These are phyloP conservation scores for Zoanthus gigantus DNA, from an alignment of 92 coral and sea anemone genomes.

Conservation along the genomic window DNA sequence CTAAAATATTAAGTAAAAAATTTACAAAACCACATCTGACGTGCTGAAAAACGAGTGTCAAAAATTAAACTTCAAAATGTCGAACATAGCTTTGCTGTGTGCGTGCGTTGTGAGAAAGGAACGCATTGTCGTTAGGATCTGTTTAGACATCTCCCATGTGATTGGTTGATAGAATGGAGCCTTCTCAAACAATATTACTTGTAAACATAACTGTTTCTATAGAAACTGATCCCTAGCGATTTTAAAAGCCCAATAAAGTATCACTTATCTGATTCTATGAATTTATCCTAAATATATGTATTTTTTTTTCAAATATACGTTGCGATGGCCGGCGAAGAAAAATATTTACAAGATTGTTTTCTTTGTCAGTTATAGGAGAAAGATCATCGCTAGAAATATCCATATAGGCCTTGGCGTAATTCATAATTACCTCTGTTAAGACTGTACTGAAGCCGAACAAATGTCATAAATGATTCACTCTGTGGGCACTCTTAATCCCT, in stretches of 20 bases:
- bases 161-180: slow-evolving; percentile 21
- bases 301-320: too few relatives aligned
- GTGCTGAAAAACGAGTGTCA: slow-evolving; percentile 14
- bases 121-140: slow-evolving; percentile 48
- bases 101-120: slow-evolving; percentile 32
- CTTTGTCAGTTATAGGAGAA: neutral
- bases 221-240: neutral
- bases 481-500: too few relatives aligned
- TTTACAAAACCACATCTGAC: neutral
- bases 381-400: neutral
- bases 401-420: neutral
- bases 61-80: slow-evolving; percentile 23
- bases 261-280: too few relatives aligned
- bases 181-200: slow-evolving; percentile 22
- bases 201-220: slow-evolving; percentile 50
- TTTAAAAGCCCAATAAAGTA: too few relatives aligned
- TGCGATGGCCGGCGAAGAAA: too few relatives aligned
- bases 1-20: neutral
- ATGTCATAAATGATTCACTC: too few relatives aligned
- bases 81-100: neutral
- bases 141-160: slow-evolving; percentile 36
- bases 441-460: too few relatives aligned
- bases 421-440: too few relatives aligned
- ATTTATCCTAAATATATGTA: too few relatives aligned
- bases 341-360: too few relatives aligned